These are phyloP conservation scores for Notolabrus celidotus DNA, from an alignment of 2,797 vertebrate genomes.

Conservation along the genomic window DNA sequence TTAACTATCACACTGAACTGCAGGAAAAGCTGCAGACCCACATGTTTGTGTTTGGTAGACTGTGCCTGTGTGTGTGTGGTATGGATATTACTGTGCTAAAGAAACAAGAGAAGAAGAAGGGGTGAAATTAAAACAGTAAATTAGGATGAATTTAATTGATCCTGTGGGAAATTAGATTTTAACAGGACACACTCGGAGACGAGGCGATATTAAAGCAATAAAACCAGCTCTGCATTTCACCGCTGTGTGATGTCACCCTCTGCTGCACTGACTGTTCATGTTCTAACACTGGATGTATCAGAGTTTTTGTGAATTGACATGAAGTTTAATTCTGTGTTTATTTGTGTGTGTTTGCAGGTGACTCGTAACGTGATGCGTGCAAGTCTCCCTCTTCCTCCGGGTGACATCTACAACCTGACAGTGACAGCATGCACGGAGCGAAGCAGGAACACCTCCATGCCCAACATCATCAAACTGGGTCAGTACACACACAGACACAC, in stretches of 20 bases:
- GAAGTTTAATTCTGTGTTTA: constrained; percentile 16
- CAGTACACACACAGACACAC: constrained; percentile 59
- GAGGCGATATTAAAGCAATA: not conserved
- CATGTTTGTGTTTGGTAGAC: not conserved
- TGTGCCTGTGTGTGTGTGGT: not conserved
- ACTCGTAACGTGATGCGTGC: constrained; percentile 92
- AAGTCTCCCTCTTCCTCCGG: constrained; percentile 90
- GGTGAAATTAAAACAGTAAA: not conserved
- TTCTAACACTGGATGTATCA: constrained; percentile 1
- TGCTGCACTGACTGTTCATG: not conserved
- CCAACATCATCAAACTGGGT: constrained; percentile 93
- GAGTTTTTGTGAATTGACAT: constrained; percentile 13
- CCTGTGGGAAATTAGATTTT: not conserved
- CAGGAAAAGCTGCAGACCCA: not conserved
- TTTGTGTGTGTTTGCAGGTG: constrained; percentile 82
- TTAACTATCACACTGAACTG: too few relatives aligned
- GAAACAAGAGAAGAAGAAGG: not conserved
- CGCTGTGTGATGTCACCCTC: not conserved
- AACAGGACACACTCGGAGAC: not conserved
- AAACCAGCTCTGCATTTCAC: not conserved
- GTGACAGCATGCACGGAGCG: constrained; percentile 95
- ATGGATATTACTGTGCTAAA: not conserved
- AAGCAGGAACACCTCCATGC: constrained; percentile 90
- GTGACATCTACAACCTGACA: constrained; percentile 97
- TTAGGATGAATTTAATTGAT: not conserved